phyloP scores from a whole-genome alignment of 2,888 invertebrate genomes.

The Dynastes tityus region DNA sequence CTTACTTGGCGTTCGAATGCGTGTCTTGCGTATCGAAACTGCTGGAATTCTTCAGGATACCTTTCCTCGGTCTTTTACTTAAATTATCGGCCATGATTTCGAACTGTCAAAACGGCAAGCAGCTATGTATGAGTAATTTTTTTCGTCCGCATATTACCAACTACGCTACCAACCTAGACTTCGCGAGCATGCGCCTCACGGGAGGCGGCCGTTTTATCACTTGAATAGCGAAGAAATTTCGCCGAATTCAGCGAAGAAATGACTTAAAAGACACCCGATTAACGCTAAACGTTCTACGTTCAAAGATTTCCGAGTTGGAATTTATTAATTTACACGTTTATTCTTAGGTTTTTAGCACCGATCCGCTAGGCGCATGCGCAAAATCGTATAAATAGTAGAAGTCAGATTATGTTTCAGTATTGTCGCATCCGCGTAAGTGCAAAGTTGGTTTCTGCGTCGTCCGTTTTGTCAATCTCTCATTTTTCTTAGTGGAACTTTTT shows the following conservation, averaged over 20 bases:
- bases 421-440: constrained; percentile 33
- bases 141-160: background rate
- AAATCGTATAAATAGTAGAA: constrained; percentile 53
- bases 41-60: constrained; percentile 93
- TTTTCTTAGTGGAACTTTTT: constrained; percentile 35
- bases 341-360: constrained; percentile 31
- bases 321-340: constrained; percentile 2
- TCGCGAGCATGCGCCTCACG: constrained; percentile 24
- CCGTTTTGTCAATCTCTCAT: constrained; percentile 6
- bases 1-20: constrained; percentile 60
- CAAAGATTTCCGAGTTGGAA: background rate
- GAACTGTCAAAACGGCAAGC: constrained; percentile 41
- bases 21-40: constrained; percentile 84
- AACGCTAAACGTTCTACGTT: background rate
- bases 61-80: constrained; percentile 88
- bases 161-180: background rate
- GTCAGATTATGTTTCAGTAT: constrained; percentile 59
- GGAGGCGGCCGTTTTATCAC: background rate
- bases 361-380: constrained; percentile 54
- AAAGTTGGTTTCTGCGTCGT: constrained; percentile 22
- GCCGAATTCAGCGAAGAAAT: background rate
- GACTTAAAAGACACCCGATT: background rate
- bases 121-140: constrained; percentile 20
- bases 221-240: constrained; percentile 2
- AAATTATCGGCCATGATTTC: constrained; percentile 82